phyloP scores from a whole-genome alignment of 2,797 vertebrate species.

The Protonibea diacanthus region DNA sequence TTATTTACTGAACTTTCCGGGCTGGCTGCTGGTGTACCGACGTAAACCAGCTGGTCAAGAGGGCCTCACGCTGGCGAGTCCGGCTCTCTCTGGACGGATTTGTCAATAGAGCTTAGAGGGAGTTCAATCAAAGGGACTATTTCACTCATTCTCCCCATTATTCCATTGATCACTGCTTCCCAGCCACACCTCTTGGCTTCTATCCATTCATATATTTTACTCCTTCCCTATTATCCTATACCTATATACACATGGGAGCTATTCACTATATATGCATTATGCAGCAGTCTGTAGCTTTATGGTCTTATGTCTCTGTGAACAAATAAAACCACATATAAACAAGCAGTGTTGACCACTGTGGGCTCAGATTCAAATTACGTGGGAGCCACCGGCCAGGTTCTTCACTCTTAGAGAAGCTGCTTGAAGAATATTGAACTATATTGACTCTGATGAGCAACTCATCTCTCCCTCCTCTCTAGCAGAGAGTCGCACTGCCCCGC shows the following conservation, averaged over 20 bases:
- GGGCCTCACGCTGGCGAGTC: not conserved
- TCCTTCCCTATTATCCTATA: not conserved
- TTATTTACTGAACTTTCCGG: not conserved
- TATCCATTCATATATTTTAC: slow-evolving; percentile 8
- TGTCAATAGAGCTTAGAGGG: slow-evolving; percentile 33
- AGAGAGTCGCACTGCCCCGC: not conserved
- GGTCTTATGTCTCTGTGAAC: not conserved
- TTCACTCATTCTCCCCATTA: slow-evolving; percentile 15
- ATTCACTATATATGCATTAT: not conserved
- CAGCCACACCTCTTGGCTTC: slow-evolving; percentile 23
- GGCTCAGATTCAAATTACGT: not conserved
- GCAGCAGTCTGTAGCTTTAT: not conserved
- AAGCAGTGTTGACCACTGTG: not conserved
- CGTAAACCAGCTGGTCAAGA: not conserved
- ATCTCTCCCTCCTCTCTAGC: not conserved
- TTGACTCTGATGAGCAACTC: not conserved
- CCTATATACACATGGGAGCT: not conserved
- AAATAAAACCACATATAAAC: not conserved
- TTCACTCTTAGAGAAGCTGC: too few species aligned
- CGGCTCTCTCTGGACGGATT: not conserved
- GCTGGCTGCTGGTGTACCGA: not conserved
- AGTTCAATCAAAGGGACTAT: slow-evolving; percentile 15
- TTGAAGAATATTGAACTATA: not conserved
- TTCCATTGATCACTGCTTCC: slow-evolving; percentile 19
- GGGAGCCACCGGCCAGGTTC: too few species aligned